Conservation (phyloP, 2,797 vertebrate species). For the Muscicapa striata region DNA sequence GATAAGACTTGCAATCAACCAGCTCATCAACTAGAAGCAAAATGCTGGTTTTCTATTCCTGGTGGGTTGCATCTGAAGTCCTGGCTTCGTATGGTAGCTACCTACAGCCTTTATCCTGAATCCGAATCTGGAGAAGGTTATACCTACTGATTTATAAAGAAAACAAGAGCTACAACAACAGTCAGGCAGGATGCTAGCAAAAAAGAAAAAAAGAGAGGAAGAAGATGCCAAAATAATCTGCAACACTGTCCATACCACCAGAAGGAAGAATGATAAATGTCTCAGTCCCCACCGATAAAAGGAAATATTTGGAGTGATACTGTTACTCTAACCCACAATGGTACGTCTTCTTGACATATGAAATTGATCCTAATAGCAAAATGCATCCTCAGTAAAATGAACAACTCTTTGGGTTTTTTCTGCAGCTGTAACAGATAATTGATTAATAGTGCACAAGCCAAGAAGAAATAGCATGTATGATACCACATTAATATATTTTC, state of each 20-base stretch:
- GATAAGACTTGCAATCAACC: background rate
- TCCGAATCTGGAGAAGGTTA: background rate
- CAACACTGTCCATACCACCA: background rate
- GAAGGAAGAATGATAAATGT: background rate
- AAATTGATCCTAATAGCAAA: conserved; percentile 1
- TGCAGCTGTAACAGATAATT: background rate
- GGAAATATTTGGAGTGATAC: background rate
- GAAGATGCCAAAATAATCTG: background rate
- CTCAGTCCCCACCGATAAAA: background rate
- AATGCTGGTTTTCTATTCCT: background rate
- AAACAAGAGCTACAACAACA: background rate
- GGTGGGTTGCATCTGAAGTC: background rate
- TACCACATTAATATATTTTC: background rate
- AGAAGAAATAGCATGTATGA: background rate
- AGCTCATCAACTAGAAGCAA: background rate
- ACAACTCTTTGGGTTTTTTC: background rate
- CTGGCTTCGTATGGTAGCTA: background rate
- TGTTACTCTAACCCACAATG: background rate
- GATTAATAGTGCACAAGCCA: background rate
- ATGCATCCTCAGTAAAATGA: background rate
- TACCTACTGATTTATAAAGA: background rate
- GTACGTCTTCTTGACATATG: background rate
- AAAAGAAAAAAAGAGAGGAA: background rate
- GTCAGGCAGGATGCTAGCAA: background rate
- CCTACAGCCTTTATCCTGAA: background rate